Evolutionary conservation across 2,797 vertebrate species (phyloP).

Genomic region (Pyrocephalus nanus): DNA sequence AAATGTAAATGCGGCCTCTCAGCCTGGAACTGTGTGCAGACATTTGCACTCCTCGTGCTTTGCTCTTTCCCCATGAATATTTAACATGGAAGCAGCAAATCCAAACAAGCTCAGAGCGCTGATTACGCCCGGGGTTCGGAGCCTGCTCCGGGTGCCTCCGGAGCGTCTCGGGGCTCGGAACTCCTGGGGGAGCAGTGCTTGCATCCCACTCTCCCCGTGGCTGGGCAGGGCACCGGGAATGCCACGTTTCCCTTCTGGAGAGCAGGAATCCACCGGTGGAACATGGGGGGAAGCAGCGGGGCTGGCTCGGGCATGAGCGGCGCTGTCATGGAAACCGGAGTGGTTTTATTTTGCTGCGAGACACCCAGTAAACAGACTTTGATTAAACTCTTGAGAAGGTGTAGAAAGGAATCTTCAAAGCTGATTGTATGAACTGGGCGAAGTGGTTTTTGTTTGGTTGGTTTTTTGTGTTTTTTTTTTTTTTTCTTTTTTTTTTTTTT

Average conservation of each 20-base stretch:
- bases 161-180: not conserved
- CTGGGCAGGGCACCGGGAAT: fast-evolving
- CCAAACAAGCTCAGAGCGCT: not conserved
- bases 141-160: not conserved
- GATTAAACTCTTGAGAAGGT: slow-evolving; percentile 50
- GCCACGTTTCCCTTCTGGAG: not conserved
- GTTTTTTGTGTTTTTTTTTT: not conserved
- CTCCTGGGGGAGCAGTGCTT: not conserved
- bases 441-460: too few relatives aligned
- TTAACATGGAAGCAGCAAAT: not conserved
- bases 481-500: too few relatives aligned
- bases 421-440: not conserved
- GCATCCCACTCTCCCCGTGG: fast-evolving
- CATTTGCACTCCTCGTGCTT: not conserved
- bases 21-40: not conserved
- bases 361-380: not conserved
- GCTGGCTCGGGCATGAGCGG: not conserved
- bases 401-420: not conserved
- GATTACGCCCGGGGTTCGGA: not conserved
- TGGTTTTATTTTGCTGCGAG: slow-evolving; percentile 5
- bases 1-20: not conserved
- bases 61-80: slow-evolving; percentile 32
- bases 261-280: not conserved
- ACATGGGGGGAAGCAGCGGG: not conserved
- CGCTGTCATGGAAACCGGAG: slow-evolving; percentile 52